Percentiles rank a stretch among this genome's conserved stretches.
Evolutionary conservation across 2,113 vertebrate genomes (phyloP).

Genomic region (Lipotes vexillifer): DNA sequence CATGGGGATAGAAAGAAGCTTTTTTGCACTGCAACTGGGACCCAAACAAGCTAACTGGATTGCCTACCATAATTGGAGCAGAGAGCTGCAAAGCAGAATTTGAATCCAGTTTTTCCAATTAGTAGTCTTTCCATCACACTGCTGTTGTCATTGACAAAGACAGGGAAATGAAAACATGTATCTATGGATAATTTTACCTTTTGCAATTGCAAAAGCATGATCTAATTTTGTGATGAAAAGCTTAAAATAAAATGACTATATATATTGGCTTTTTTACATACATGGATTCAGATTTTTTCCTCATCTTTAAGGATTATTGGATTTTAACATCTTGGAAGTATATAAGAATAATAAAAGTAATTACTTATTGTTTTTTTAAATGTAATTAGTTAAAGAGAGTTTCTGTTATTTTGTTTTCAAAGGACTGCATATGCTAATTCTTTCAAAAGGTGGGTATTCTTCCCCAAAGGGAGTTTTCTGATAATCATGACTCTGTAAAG

Average conservation of each 20-base stretch:
- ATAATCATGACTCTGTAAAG: not conserved
- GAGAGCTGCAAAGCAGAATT: not conserved
- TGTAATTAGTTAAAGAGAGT: not conserved
- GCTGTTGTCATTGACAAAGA: not conserved
- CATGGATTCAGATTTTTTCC: not conserved
- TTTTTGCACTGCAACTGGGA: not conserved
- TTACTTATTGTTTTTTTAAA: not conserved
- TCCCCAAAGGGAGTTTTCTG: not conserved
- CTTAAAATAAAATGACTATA: not conserved
- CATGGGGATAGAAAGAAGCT: not conserved
- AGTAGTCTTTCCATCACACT: not conserved
- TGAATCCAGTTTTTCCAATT: not conserved
- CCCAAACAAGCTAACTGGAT: not conserved
- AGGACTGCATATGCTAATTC: not conserved
- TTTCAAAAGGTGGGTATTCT: not conserved
- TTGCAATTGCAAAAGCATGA: not conserved
- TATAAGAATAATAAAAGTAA: not conserved
- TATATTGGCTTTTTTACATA: not conserved
- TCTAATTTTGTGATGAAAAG: not conserved
- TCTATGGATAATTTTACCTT: not conserved
- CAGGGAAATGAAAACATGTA: not conserved
- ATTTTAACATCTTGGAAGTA: not conserved
- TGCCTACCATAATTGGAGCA: not conserved
- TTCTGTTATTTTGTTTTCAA: not conserved
- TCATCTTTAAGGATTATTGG: not conserved